These are phyloP conservation scores for Pseudorhiza aurosa DNA, from an alignment of 30 jellyfish, hydroid and myxozoan genomes.

Conservation along the genomic window DNA sequence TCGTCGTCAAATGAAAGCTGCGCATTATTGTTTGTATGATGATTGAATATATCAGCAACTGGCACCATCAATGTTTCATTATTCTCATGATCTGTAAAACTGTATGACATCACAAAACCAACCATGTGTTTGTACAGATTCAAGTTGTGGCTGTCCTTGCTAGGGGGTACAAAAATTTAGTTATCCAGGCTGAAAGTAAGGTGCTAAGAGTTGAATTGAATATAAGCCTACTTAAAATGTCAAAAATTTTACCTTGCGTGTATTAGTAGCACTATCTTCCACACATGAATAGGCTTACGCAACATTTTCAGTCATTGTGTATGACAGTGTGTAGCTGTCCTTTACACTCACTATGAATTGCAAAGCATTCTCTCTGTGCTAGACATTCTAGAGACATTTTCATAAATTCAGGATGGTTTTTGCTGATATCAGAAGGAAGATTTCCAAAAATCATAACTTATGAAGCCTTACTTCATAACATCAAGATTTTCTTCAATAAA, in stretches of 20 bases:
- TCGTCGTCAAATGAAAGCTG: constrained; percentile 77
- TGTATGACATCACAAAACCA: constrained; percentile 96
- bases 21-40: constrained; percentile 94
- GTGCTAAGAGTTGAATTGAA: too few relatives aligned
- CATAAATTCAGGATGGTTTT: too few relatives aligned
- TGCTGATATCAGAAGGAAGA: not conserved
- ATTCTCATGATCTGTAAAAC: constrained; percentile 80
- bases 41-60: constrained; percentile 96
- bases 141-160: constrained; percentile 55
- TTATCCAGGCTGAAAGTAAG: too few relatives aligned
- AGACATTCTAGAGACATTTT: too few relatives aligned
- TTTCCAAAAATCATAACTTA: not conserved
- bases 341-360: too few relatives aligned
- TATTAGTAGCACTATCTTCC: too few relatives aligned
- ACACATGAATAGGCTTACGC: too few relatives aligned
- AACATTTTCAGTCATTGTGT: too few relatives aligned
- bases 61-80: constrained; percentile 87
- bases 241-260: too few relatives aligned
- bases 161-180: not conserved
- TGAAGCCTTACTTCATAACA: constrained; percentile 30
- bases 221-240: too few relatives aligned
- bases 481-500: constrained; percentile 61
- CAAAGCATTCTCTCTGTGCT: too few relatives aligned
- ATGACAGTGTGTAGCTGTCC: too few relatives aligned
- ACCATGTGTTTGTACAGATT: constrained; percentile 88